Evolutionary conservation across 2,888 invertebrate species (phyloP), one percentile per base, ranked within the genome.

Genomic region (Augochlorella aurata): DNA sequence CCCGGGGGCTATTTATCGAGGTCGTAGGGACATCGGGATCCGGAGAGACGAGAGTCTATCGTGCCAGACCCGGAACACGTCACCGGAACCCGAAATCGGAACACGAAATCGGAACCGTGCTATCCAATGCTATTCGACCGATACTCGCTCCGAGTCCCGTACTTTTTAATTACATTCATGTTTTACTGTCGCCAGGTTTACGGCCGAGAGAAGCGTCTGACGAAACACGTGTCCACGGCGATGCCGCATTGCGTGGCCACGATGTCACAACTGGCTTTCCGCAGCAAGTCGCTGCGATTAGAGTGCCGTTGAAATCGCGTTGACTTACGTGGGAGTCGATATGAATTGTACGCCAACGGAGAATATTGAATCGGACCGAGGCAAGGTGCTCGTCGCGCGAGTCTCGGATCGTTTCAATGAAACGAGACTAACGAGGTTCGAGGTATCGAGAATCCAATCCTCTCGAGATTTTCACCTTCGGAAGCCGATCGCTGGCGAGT

Each of bases 1-100:
- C 79, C 81, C 79, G 66, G 82, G 74, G 81, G 79, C 71, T 81
- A 76, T 77, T 82, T 78, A 81, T 85, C 88, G 85, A 87, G 86
- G 87, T 81, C 87, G 81, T 65, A 74, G 83, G 80, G 74, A 84
- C 54, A 49, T 21, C 44, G 63, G 68, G 54, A 50, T 45, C 49
- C 66, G 18, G 49, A 44, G 9, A 21, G 70, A 49, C 21, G 24
- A n/a, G 8, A 18, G 47, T 7, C 63, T 16, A 69, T 54, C 69
- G 67, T 16, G 14, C 7, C 63, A 45, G 45, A 47, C 45, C 14
- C 45, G 0, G 49, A 12, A 21, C 16, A n/a, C 66, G 47, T 67
- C 67, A 16, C 21, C 21, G n/a, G 21, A 47, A 66, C 44, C 21
- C 66, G 66, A 66, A 47, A 24, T 47, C 47, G 21, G 66, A 21